Percentiles rank a stretch among this genome's conserved stretches.
Evolutionary conservation across 2,888 invertebrate species (phyloP).

Genomic region (Cecidostiba fungosa): DNA sequence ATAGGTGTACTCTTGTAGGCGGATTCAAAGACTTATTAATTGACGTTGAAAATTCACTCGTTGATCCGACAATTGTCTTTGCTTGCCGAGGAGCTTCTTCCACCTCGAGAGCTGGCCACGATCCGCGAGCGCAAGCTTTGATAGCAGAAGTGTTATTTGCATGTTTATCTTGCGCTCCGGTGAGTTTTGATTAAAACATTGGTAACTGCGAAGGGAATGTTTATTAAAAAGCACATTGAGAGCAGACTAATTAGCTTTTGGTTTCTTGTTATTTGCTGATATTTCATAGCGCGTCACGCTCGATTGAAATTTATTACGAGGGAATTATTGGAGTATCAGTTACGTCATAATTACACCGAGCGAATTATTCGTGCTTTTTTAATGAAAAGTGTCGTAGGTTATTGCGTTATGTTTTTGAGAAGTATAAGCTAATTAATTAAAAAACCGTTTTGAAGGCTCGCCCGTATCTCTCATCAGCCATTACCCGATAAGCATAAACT

Average conservation of each 20-base stretch:
- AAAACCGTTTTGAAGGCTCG: no score
- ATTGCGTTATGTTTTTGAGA: neutral
- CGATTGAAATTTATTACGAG: neutral
- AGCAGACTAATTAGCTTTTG: neutral
- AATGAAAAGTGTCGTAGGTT: no score
- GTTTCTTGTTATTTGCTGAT: neutral
- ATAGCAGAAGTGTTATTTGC: neutral
- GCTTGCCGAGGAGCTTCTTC: neutral
- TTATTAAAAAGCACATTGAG: neutral
- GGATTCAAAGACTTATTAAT: slow-evolving; percentile 34
- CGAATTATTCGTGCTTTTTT: no score
- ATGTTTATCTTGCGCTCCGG: neutral
- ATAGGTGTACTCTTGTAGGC: neutral
- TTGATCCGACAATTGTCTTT: neutral
- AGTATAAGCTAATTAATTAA: neutral
- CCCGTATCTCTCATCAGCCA: no score
- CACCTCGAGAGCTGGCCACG: neutral
- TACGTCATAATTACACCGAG: no score
- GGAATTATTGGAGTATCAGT: no score
- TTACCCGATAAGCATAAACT: no score
- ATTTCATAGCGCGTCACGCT: neutral
- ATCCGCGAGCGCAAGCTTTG: neutral
- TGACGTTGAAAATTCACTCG: neutral
- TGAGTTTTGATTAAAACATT: neutral
- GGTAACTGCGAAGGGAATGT: neutral